Conservation (phyloP, 2,113 vertebrate species). For the Callopanchax toddi region DNA sequence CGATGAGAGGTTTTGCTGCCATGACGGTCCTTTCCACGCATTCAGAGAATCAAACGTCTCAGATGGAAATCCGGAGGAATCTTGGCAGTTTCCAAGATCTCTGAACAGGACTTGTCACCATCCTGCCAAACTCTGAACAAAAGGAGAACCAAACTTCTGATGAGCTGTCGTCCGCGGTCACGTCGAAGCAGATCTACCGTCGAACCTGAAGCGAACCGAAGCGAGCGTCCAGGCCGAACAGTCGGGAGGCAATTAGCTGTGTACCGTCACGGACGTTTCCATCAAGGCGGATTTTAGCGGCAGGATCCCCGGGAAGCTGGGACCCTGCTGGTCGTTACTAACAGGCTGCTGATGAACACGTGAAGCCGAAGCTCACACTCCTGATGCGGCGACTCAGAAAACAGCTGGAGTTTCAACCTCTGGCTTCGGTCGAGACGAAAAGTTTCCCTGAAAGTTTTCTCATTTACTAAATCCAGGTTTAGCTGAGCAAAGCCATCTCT, state of each 20-base stretch:
- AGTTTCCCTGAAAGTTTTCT: conserved; percentile 38
- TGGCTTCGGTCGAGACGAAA: neutral
- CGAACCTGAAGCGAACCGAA: conserved; percentile 29
- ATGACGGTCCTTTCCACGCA: too few species aligned
- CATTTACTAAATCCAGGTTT: conserved; percentile 23
- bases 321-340: conserved; percentile 31
- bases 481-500: neutral
- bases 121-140: conserved; percentile 36
- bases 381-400: neutral
- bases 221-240: conserved; percentile 21
- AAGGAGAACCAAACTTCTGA: conserved; percentile 51
- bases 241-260: conserved; percentile 58
- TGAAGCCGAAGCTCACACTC: conserved; percentile 9
- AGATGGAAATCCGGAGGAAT: too few species aligned
- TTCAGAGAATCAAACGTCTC: too few species aligned
- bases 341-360: conserved; percentile 9
- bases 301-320: conserved; percentile 23
- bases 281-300: conserved; percentile 1
- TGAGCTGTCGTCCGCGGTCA: conserved; percentile 51
- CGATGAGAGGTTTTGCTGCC: too few species aligned
- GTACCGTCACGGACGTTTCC: conserved; percentile 23
- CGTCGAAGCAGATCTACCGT: conserved; percentile 13
- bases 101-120: too few species aligned
- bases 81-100: too few species aligned
- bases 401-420: conserved; percentile 23